These are phyloP conservation scores for Falco punctatus DNA, from an alignment of 2,113 vertebrate species.

Conservation along the genomic window DNA sequence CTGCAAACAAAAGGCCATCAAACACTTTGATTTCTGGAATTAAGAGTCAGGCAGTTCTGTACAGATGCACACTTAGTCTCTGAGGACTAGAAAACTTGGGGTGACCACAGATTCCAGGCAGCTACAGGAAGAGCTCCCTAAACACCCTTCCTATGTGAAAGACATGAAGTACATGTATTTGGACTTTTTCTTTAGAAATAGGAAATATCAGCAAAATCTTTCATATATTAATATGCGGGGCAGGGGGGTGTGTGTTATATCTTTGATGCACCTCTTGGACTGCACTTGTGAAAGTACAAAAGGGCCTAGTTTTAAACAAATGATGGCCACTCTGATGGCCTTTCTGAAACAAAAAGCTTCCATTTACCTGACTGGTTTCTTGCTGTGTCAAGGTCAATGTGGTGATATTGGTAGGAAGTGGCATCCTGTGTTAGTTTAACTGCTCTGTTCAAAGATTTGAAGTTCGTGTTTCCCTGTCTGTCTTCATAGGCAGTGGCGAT, in stretches of 20 bases:
- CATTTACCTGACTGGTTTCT: neutral
- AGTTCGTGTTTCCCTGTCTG: neutral
- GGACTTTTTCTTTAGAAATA: neutral
- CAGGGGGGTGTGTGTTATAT: neutral
- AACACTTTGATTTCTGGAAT: neutral
- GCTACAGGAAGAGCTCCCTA: neutral
- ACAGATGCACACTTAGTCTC: neutral
- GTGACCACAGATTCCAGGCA: neutral
- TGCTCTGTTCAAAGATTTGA: neutral
- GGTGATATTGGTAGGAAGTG: neutral
- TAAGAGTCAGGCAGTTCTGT: neutral
- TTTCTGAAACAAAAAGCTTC: neutral
- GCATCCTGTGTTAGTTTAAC: neutral
- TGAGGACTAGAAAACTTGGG: neutral
- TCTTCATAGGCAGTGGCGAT: constrained; percentile 90
- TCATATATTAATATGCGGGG: neutral
- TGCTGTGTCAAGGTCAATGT: neutral
- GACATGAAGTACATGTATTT: neutral
- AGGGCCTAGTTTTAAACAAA: neutral
- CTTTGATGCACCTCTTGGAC: neutral
- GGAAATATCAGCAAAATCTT: neutral
- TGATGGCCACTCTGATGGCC: neutral
- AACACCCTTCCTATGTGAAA: neutral
- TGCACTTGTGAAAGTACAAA: neutral
- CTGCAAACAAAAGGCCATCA: neutral